These are phyloP conservation scores for Allochrocebus solatus DNA, from an alignment of 2,797 vertebrate species.

Conservation along the genomic window DNA sequence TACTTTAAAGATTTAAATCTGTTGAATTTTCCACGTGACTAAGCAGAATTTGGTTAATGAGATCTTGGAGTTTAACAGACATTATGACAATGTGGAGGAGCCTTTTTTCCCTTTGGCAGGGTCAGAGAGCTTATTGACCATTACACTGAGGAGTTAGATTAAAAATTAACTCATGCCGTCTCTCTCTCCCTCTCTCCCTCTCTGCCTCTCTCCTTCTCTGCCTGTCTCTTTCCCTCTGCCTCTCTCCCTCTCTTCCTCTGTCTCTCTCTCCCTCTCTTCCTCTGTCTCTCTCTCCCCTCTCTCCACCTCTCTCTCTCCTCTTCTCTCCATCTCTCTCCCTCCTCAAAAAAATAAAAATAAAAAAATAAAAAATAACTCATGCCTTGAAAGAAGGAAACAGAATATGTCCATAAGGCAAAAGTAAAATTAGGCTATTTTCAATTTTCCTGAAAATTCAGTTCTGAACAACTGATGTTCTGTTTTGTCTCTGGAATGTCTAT, in stretches of 20 bases:
- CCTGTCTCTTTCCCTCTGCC: too few species aligned
- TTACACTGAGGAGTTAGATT: not conserved
- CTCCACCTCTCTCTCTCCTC: too few species aligned
- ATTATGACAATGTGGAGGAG: not conserved
- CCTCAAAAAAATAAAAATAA: too few species aligned
- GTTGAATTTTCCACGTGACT: not conserved
- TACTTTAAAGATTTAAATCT: not conserved
- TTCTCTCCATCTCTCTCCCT: too few species aligned
- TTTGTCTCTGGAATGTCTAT: not conserved
- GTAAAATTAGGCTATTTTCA: not conserved
- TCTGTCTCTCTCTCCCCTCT: too few species aligned
- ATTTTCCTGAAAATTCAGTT: not conserved
- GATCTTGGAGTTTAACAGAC: not conserved
- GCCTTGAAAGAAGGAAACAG: not conserved
- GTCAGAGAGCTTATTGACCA: not conserved
- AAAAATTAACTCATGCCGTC: not conserved
- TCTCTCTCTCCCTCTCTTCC: too few species aligned
- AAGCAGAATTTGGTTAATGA: conserved; percentile 6
- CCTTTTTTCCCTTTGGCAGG: not conserved
- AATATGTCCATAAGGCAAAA: not conserved
- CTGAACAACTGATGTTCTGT: not conserved
- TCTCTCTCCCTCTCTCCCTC: too few species aligned
- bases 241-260: too few species aligned
- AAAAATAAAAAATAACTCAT: not conserved
- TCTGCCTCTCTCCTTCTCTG: too few species aligned